These are phyloP conservation scores for Nanorana parkeri DNA, from an alignment of 2,113 vertebrate species.

Conservation along the genomic window DNA sequence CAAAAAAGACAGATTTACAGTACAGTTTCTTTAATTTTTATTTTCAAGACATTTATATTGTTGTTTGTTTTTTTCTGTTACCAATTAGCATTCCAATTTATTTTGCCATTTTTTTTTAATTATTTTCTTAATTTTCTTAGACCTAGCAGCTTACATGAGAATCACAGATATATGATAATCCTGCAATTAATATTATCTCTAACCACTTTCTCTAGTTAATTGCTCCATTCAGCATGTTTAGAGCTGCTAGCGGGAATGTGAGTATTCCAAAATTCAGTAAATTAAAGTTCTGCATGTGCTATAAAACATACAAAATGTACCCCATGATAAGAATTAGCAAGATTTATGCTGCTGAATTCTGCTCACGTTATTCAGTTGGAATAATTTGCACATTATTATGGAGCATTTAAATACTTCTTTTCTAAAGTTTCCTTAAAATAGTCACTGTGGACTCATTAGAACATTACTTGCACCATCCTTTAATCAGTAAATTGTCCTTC, in stretches of 20 bases:
- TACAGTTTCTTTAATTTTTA: neutral
- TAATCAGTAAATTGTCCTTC: conserved; percentile 42
- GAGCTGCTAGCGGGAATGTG: conserved; percentile 5
- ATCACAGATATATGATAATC: conserved; percentile 25
- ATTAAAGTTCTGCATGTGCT: conserved; percentile 40
- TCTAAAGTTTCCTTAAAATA: conserved; percentile 45
- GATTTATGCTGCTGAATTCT: conserved; percentile 31
- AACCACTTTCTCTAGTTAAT: conserved; percentile 24
- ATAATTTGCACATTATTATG: conserved; percentile 52
- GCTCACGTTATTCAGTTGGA: conserved; percentile 42
- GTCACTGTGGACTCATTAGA: conserved; percentile 38
- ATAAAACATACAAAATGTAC: conserved; percentile 51
- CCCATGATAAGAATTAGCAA: conserved; percentile 48
- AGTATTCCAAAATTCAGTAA: conserved; percentile 37
- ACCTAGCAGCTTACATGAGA: conserved; percentile 2
- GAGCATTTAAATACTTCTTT: conserved; percentile 42
- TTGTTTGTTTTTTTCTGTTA: neutral
- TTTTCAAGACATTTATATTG: neutral
- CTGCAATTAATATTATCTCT: conserved; percentile 22
- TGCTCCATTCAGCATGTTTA: conserved; percentile 9
- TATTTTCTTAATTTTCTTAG: neutral
- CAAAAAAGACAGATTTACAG: no score
- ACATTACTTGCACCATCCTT: conserved; percentile 41
- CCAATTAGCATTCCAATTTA: neutral
- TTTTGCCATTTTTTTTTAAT: neutral